Base-by-base conservation (phyloP, 2,113 vertebrate genomes). In the Hydrolagus affinis region DNA sequence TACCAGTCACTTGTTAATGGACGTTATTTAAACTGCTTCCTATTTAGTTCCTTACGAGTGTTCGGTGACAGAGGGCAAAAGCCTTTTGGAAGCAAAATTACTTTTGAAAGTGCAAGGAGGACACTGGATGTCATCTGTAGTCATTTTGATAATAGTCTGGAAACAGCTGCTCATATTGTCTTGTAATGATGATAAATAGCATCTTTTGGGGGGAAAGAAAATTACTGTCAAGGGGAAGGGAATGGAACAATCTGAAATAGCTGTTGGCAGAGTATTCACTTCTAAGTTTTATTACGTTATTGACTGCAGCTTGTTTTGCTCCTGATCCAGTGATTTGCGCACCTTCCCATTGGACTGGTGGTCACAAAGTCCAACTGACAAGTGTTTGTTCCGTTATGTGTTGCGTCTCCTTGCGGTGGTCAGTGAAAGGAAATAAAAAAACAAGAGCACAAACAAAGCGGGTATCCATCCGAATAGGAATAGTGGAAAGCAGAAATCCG, bases 131-230 rank as follows among this genome's bases (percentile, higher is more conserved):
- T 91, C 89, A 88, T 93, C 93, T 95, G 91, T 92, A 94, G 92
- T 93, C 93, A 93, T 94, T 94, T 95, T 94, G 89, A 90, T 93
- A 95, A 95, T 92, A 89, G 91, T 88, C 91, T 91, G 91, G 91
- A 92, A 93, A 93, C 89, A 91, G 90, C 91, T 89, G 90, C 91
- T 93, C 88, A 86, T 89, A 91, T 90, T 92, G 90, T 93, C 91
- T 91, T 91, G 88, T 93, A 95, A 93, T 90, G 90, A 94, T 94
- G 92, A 94, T 89, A 94, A 94, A 93, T 91, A 89, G 88, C 88
- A 88, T 88, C 90, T 91, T 90, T 44, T 44, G 44, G 44, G 44
- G 44, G 44, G 44, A 88, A 86, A 93, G 92, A 92, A 90, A 90
- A 87, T 90, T 80, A 85, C 68, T 72, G 73, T 88, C 85, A 19